Percentiles rank a stretch among this genome's conserved stretches.
Evolutionary conservation across 2,888 invertebrate species (phyloP).

Genomic region (Tanytarsus gracilentus): DNA sequence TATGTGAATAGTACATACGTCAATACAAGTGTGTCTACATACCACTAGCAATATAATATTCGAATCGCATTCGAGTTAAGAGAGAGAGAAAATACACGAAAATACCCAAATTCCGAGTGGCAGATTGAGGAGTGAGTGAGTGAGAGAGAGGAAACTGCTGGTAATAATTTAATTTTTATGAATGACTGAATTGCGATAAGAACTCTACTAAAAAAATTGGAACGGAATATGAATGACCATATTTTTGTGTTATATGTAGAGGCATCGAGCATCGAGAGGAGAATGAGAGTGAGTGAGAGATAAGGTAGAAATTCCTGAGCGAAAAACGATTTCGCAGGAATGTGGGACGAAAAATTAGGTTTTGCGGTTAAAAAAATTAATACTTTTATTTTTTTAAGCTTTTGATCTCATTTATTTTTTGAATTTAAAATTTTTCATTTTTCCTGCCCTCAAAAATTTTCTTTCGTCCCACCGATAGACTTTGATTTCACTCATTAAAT

Average conservation of each 20-base stretch:
- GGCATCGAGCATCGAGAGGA: neutral
- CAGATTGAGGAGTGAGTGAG: too few species aligned
- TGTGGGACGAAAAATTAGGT: too few species aligned
- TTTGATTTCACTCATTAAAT: too few species aligned
- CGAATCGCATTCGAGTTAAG: neutral
- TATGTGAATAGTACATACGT: conserved; percentile 23
- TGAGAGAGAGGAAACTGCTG: conserved; percentile 23
- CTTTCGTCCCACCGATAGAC: too few species aligned
- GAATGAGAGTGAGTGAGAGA: neutral
- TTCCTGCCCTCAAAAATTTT: too few species aligned
- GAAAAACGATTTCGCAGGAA: too few species aligned
- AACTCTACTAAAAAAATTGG: conserved; percentile 24
- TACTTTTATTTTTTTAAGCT: too few species aligned
- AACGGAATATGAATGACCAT: conserved; percentile 22
- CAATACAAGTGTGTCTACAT: conserved; percentile 27
- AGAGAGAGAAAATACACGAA: neutral
- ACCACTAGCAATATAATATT: too few species aligned
- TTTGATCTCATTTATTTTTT: too few species aligned
- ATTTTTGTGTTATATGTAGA: neutral
- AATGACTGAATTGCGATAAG: conserved; percentile 27
- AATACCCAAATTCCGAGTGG: conserved; percentile 5
- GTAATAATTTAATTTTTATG: conserved; percentile 29
- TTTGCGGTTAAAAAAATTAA: too few species aligned
- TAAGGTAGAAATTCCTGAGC: conserved; percentile 20
- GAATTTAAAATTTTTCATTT: too few species aligned